A percentile compares a stretch with the other conserved stretches of the same genome.
phyloP scores from a whole-genome alignment of 2,797 vertebrate genomes.

The Lindbergichthys nudifrons region DNA sequence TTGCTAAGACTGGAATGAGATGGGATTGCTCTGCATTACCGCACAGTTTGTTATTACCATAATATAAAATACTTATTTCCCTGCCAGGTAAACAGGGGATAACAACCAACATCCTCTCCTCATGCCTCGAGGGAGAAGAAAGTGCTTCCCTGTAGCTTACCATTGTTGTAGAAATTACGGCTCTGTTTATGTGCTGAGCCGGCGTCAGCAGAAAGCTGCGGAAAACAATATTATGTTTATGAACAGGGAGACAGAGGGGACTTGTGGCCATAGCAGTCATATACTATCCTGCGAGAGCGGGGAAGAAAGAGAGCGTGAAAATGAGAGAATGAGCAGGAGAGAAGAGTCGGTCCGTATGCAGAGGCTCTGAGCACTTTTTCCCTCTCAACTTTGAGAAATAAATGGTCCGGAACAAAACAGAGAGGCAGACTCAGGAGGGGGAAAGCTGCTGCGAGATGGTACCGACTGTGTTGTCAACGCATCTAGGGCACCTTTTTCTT shows the following conservation, averaged over 20 bases:
- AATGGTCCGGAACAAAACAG: conserved; percentile 43
- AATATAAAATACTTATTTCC: conserved; percentile 75
- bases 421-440: conserved; percentile 21
- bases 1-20: conserved; percentile 56
- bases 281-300: conserved; percentile 51
- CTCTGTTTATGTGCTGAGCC: conserved; percentile 80
- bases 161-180: conserved; percentile 84
- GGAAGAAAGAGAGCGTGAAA: conserved; percentile 25
- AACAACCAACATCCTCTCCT: conserved; percentile 75
- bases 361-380: conserved; percentile 25
- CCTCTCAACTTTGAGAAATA: conserved; percentile 56
- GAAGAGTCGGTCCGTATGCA: conserved; percentile 26
- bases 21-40: conserved; percentile 68
- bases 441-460: conserved; percentile 31
- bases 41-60: conserved; percentile 72
- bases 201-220: conserved; percentile 77
- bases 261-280: conserved; percentile 52
- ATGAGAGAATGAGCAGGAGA: conserved; percentile 36
- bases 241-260: conserved; percentile 71
- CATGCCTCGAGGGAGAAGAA: conserved; percentile 66
- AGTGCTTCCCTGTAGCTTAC: conserved; percentile 76
- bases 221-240: conserved; percentile 82
- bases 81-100: conserved; percentile 81
- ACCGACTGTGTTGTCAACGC: conserved; percentile 48
- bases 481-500: conserved; percentile 77